Base-by-base conservation (phyloP, 2,888 invertebrate species). In the Caenorhabditis sinica region DNA sequence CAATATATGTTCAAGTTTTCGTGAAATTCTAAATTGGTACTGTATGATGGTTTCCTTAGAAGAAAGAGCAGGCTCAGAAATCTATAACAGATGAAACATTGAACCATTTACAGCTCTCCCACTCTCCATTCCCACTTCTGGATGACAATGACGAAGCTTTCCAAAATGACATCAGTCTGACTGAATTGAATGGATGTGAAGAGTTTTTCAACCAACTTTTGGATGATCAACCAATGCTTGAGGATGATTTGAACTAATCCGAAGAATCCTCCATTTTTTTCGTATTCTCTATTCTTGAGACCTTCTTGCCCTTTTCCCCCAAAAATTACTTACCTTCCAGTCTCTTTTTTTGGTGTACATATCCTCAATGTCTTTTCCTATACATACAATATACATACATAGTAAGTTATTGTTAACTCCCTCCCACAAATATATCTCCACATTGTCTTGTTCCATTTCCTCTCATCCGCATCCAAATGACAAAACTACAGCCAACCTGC, bases 301-400 rank as follows among this genome's bases (percentile, higher is more conserved):
- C 40, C 49, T 49, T 74, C 75, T 76, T 68, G 68, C 76, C 66
- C 66, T 9, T 23, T 28, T 43, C n/a, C 33, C 28, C n/a, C n/a
- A n/a, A n/a, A 5, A 30, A 6, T 25, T 65, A 17, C 63, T 49
- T 65, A 49, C 28, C 23, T 45, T 28, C 20, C 45, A 33, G n/a
- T n/a, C n/a, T n/a, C n/a, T n/a, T 43, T 28, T 75, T 58, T 30
- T 58, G 36, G 13, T 76, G 76, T 76, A 76, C 76, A 69, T 76
- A 69, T 76, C 68, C n/a, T 30, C 8, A 15, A n/a, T n/a, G n/a
- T 60, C 0, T 17, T 17, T 33, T 56, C 28, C 49, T 77, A 77
- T 77, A 77, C 77, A 77, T 77, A 77, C 77, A 43, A 49, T 77
- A 77, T 77, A 77, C 77, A 74, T 75, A 75, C 76, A 56, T 79